Evolutionary conservation across 2,113 vertebrate genomes (phyloP).

Genomic region (Sphaerodactylus townsendi): DNA sequence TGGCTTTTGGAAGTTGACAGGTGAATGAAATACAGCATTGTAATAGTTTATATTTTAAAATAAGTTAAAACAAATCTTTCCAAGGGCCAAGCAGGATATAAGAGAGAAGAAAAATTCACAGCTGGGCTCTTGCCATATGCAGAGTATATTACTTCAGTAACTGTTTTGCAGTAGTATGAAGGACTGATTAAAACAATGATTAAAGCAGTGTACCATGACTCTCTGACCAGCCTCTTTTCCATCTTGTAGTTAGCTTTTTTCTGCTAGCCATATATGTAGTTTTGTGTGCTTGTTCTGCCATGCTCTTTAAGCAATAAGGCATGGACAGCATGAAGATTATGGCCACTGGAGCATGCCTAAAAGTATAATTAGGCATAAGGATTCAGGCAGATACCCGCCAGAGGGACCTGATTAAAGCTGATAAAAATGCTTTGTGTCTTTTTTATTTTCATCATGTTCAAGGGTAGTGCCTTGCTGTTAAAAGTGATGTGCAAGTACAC

Average conservation of each 20-base stretch:
- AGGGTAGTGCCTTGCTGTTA: not conserved
- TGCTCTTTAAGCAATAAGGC: slow-evolving; percentile 43
- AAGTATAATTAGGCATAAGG: slow-evolving; percentile 10
- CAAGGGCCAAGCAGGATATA: slow-evolving; percentile 23
- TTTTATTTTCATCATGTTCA: slow-evolving; percentile 18
- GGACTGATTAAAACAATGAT: slow-evolving; percentile 47
- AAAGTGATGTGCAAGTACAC: not conserved
- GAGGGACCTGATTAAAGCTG: not conserved
- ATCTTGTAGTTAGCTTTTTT: slow-evolving; percentile 41
- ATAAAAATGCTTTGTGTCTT: not conserved
- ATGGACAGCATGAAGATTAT: not conserved
- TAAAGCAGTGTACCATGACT: slow-evolving; percentile 39
- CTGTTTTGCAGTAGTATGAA: slow-evolving; percentile 29
- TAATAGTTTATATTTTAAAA: slow-evolving; percentile 45
- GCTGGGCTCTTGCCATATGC: not conserved
- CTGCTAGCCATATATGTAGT: slow-evolving; percentile 24
- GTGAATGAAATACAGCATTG: slow-evolving; percentile 12
- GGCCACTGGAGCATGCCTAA: not conserved
- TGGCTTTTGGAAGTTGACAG: slow-evolving; percentile 21
- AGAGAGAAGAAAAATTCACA: slow-evolving; percentile 39
- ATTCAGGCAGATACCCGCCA: not conserved
- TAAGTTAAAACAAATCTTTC: slow-evolving; percentile 42
- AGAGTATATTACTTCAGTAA: slow-evolving; percentile 36
- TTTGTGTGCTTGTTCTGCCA: slow-evolving; percentile 41
- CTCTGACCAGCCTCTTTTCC: slow-evolving; percentile 23